Evolutionary conservation across 2,888 invertebrate genomes (phyloP).

Genomic region (Amiota mariae): DNA sequence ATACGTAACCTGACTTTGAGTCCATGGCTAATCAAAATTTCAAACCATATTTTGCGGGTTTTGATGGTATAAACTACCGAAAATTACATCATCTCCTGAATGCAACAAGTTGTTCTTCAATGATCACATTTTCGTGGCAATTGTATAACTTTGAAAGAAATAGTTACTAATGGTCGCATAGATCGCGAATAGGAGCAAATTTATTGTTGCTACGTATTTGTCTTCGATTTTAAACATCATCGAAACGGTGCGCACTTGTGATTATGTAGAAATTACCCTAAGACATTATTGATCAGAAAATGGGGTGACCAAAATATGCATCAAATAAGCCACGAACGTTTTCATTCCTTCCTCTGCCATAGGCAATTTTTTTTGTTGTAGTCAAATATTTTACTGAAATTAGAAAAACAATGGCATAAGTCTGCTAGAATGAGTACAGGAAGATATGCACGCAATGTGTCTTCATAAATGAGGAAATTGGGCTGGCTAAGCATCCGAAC

Average conservation of each 20-base stretch:
- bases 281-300: constrained; percentile 16
- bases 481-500: no score
- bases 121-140: neutral
- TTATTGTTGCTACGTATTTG: no score
- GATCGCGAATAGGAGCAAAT: no score
- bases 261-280: neutral
- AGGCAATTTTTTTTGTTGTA: neutral
- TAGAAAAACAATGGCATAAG: constrained; percentile 31
- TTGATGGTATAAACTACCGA: no score
- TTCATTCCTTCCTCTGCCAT: constrained; percentile 31
- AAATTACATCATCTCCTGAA: no score
- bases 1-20: neutral
- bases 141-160: no score
- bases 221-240: neutral
- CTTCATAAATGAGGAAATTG: no score
- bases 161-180: no score
- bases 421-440: constrained; percentile 36
- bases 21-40: neutral
- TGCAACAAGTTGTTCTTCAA: no score
- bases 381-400: constrained; percentile 4
- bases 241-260: neutral
- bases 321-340: constrained; percentile 31
- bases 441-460: no score
- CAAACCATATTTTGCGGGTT: no score
- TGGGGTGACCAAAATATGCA: constrained; percentile 30